A percentile compares a stretch with the other conserved stretches of the same genome.
Conservation (phyloP, 2,797 vertebrate species). For the Pseudochirops corinnae region DNA sequence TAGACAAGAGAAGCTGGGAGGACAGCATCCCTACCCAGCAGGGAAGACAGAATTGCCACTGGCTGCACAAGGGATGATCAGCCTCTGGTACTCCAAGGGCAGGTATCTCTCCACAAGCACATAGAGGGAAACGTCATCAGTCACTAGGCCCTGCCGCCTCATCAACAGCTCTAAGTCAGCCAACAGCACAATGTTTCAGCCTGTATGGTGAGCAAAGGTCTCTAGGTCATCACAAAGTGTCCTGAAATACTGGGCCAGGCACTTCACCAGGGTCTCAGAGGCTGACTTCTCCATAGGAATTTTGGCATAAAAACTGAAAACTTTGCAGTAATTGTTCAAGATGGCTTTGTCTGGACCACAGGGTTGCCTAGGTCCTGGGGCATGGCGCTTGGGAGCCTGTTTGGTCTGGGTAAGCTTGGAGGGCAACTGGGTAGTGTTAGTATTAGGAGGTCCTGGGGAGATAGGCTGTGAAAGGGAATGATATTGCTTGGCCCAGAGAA, state of each 20-base stretch:
- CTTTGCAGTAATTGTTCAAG: constrained; percentile 67
- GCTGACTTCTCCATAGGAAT: constrained; percentile 88
- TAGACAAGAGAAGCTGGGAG: not conserved
- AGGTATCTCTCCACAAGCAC: constrained; percentile 94
- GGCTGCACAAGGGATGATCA: constrained; percentile 92
- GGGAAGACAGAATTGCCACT: constrained; percentile 91
- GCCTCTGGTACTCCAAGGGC: constrained; percentile 92
- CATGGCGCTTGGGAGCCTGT: constrained; percentile 24
- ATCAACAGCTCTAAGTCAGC: constrained; percentile 92
- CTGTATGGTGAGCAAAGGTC: constrained; percentile 89
- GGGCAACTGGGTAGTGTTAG: constrained; percentile 44
- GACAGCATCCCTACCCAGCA: constrained; percentile 48
- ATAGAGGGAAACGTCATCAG: constrained; percentile 88
- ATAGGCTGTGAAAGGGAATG: constrained; percentile 43
- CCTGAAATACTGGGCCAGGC: constrained; percentile 89
- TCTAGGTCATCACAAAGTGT: constrained; percentile 91
- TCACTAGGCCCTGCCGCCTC: constrained; percentile 93
- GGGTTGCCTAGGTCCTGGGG: constrained; percentile 35
- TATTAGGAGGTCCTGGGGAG: not conserved
- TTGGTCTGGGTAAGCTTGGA: constrained; percentile 7
- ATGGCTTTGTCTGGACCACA: constrained; percentile 61
- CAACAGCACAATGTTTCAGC: constrained; percentile 90
- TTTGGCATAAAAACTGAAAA: constrained; percentile 92
- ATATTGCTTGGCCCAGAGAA: constrained; percentile 62
- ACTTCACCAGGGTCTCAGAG: constrained; percentile 87